Evolutionary conservation across 2,888 invertebrate species (phyloP), one percentile per base, ranked within the genome.

Genomic region (Scelioninae gen. 1): DNA sequence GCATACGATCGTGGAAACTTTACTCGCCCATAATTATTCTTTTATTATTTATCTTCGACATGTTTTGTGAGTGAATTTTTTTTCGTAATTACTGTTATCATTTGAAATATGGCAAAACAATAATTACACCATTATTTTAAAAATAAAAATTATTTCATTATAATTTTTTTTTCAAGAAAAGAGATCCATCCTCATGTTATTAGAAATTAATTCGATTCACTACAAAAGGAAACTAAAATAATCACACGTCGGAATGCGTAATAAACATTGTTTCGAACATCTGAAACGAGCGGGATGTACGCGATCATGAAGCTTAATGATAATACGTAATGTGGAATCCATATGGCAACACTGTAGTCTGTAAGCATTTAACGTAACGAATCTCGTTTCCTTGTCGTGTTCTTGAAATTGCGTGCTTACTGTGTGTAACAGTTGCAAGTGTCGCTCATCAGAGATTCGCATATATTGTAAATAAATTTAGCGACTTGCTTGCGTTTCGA

Each of bases 311-410:
- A 49, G 8, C 31, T 11, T 40, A 72, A 56, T 62, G 49, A 65
- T 75, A 75, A 56, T 56, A 55, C n/a, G 13, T 45, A 4, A 66
- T 68, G 60, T 31, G 31, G 49, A 53, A 76, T 69, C 43, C 56
- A 51, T 38, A 51, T 79, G 79, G 79, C 72, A 79, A 79, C 79
- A 66, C 72, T 79, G 79, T 72, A 53, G 43, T n/a, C n/a, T n/a
- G n/a, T n/a, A 53, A 53, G 58, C 13, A 58, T 60, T 72, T 58
- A 72, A 65, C 53, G 62, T 69, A 66, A 49, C 49, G 53, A 72
- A 76, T 76, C 66, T 69, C 29, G 68, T 77, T 82, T 82, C 66
- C 72, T 71, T 77, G 71, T 68, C 31, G 68, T 66, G 82, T 77
- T 77, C 77, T 77, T 77, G 82, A 82, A 77, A 72, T 72, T 76